These are phyloP conservation scores for Spilarctia lutea DNA, from an alignment of 2,888 invertebrate species.

Conservation along the genomic window DNA sequence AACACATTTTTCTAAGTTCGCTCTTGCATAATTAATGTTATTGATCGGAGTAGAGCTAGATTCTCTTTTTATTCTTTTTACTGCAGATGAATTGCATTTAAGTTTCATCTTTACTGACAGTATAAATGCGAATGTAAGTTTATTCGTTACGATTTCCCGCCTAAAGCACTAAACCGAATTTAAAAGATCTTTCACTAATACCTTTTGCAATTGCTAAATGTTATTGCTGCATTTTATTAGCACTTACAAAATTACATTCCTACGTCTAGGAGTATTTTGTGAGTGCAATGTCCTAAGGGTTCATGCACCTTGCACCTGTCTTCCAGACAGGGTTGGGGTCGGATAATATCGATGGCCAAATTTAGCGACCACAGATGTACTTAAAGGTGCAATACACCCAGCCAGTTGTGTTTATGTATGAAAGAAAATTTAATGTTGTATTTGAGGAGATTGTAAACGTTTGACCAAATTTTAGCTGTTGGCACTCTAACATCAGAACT, in stretches of 20 bases:
- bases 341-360: conserved; percentile 8
- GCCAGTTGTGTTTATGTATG: conserved; percentile 7
- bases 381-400: background rate
- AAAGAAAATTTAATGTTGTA: conserved; percentile 9
- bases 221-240: background rate
- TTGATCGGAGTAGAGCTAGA: no score
- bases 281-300: conserved; percentile 42
- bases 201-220: background rate
- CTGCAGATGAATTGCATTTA: no score
- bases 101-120: no score
- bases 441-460: background rate
- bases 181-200: no score
- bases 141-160: no score
- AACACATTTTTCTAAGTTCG: no score
- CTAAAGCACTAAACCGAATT: no score
- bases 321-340: conserved; percentile 18
- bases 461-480: background rate
- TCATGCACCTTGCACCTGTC: conserved; percentile 30
- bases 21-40: no score
- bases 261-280: conserved; percentile 17
- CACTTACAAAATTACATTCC: background rate
- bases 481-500: no score
- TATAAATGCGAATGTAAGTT: no score
- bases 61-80: no score
- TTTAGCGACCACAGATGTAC: conserved; percentile 13